These are phyloP conservation scores for Sipha maydis DNA, from an alignment of 2,888 invertebrate genomes.

Conservation along the genomic window DNA sequence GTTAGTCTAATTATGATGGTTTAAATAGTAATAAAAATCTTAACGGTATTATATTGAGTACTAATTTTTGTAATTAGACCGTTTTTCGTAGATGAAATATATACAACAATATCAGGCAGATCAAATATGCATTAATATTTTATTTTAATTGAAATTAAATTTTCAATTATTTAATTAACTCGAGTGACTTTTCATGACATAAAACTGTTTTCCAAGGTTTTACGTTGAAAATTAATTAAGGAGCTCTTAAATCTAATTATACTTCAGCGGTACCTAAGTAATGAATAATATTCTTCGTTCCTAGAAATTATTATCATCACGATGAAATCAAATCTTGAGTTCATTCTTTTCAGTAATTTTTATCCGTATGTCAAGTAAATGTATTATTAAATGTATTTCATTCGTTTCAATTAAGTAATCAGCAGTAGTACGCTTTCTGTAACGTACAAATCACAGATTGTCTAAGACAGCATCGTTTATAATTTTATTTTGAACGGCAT, in stretches of 20 bases:
- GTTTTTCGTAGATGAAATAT: neutral
- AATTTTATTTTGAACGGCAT: too few species aligned
- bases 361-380: too few species aligned
- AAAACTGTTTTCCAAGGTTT: neutral
- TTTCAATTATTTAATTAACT: neutral
- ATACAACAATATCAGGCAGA: neutral
- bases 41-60: neutral
- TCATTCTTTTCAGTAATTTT: neutral
- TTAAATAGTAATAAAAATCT: neutral
- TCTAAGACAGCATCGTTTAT: too few species aligned
- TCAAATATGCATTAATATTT: neutral
- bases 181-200: neutral
- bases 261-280: neutral
- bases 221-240: neutral
- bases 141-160: neutral
- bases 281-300: neutral
- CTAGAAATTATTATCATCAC: neutral
- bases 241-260: neutral
- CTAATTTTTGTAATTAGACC: neutral
- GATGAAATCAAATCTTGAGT: neutral
- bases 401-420: neutral
- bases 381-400: neutral
- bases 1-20: neutral
- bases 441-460: too few species aligned
- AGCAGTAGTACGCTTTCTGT: neutral